These are phyloP conservation scores for Hirundo rustica DNA, from an alignment of 2,797 vertebrate genomes.

Conservation along the genomic window DNA sequence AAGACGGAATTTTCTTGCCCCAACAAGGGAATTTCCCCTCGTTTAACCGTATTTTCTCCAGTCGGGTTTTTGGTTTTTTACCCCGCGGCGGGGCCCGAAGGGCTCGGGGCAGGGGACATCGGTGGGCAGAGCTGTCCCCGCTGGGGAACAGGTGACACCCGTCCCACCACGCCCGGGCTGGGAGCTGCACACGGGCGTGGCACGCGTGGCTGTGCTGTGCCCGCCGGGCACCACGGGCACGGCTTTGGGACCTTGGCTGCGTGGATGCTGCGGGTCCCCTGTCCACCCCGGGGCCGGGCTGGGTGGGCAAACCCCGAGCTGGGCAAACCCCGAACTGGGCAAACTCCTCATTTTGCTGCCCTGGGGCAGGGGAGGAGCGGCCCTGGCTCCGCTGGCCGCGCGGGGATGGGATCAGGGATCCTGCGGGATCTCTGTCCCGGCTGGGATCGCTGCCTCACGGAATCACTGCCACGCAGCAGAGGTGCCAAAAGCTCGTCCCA, in stretches of 20 bases:
- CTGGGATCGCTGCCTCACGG: background rate
- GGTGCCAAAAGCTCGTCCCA: background rate
- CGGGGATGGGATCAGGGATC: background rate
- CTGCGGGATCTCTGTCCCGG: background rate
- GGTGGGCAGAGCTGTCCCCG: background rate
- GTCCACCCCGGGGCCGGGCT: background rate
- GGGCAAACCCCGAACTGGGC: too few species aligned
- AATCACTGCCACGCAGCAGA: accelerated
- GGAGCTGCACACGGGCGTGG: background rate
- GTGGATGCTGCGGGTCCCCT: background rate
- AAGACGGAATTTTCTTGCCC: too few species aligned
- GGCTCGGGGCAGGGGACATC: background rate
- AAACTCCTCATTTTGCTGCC: background rate
- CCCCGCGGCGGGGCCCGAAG: background rate
- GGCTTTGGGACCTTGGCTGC: accelerated
- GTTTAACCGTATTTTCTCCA: accelerated
- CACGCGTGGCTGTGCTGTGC: background rate
- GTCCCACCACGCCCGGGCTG: background rate
- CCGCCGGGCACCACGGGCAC: accelerated
- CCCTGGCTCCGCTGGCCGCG: accelerated
- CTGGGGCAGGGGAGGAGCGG: background rate
- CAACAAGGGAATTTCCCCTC: background rate
- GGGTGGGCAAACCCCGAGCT: background rate
- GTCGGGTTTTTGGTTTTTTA: accelerated
- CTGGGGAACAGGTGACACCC: background rate